Conservation (phyloP, 1,140 invertebrate species). For the Drosophila trapezifrons region DNA sequence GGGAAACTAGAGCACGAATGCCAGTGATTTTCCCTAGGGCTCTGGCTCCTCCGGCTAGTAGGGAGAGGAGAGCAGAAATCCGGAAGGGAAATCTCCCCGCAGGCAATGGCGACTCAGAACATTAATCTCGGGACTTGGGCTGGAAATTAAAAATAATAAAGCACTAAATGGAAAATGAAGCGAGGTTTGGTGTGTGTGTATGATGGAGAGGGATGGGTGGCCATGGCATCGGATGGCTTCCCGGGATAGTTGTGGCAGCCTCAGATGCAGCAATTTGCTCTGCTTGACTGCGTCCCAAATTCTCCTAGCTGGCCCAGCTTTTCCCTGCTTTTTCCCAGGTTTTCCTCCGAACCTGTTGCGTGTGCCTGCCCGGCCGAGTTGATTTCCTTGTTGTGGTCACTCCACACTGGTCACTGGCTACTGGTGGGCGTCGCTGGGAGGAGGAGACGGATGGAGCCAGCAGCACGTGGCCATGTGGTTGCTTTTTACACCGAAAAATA, state of each 20-base stretch:
- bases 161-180: constrained; percentile 80
- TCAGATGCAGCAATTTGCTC: constrained; percentile 74
- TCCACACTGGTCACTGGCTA: constrained; percentile 27
- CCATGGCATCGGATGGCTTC: constrained; percentile 1
- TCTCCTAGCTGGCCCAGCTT: constrained; percentile 2
- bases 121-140: constrained; percentile 70
- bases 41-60: background rate
- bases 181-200: constrained; percentile 5
- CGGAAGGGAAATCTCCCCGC: constrained; percentile 7
- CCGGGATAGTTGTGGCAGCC: constrained; percentile 18
- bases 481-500: constrained; percentile 9
- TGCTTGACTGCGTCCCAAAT: constrained; percentile 65
- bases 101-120: constrained; percentile 66
- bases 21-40: constrained; percentile 3
- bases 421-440: constrained; percentile 34
- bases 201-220: constrained; percentile 4
- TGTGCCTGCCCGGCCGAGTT: constrained; percentile 28
- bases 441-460: constrained; percentile 18
- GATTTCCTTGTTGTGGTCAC: constrained; percentile 57
- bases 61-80: background rate
- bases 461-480: constrained; percentile 33
- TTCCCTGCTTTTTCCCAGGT: constrained; percentile 27
- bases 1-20: constrained; percentile 23
- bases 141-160: constrained; percentile 81
- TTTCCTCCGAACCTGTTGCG: constrained; percentile 34